Evolutionary conservation across 2,888 invertebrate genomes (phyloP).

Genomic region (Incurvaria masculella): DNA sequence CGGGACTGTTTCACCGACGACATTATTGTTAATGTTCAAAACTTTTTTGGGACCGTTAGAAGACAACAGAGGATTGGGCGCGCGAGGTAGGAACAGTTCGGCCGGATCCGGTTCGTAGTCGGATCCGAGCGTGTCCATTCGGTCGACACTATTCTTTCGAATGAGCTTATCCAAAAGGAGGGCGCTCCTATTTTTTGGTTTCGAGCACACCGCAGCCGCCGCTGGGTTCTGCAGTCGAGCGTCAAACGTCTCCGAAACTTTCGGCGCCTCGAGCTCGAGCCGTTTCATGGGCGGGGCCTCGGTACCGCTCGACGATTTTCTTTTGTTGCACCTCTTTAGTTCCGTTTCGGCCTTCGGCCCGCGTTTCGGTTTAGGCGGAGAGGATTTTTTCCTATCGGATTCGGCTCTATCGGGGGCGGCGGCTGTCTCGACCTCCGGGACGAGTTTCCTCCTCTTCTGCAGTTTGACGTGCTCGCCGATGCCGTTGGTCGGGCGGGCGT

Average conservation of each 20-base stretch:
- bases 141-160: constrained; percentile 57
- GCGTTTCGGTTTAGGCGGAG: constrained; percentile 25
- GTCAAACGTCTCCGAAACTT: constrained; percentile 19
- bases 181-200: constrained; percentile 47
- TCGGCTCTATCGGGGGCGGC: constrained; percentile 24
- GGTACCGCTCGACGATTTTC: constrained; percentile 34
- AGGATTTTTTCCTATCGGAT: constrained; percentile 28
- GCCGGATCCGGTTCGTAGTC: constrained; percentile 43
- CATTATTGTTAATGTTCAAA: constrained; percentile 48
- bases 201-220: constrained; percentile 20
- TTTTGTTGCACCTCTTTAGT: constrained; percentile 43
- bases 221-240: constrained; percentile 25
- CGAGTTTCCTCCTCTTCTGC: constrained; percentile 52
- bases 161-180: constrained; percentile 54
- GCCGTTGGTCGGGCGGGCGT: constrained; percentile 44
- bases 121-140: constrained; percentile 37
- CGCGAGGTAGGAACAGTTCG: constrained; percentile 41
- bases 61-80: constrained; percentile 31
- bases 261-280: constrained; percentile 22
- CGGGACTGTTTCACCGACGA: constrained; percentile 39
- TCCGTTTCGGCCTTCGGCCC: constrained; percentile 28
- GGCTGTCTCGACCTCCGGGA: constrained; percentile 36
- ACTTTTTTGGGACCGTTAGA: constrained; percentile 41
- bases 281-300: constrained; percentile 1
- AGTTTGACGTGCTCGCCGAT: constrained; percentile 53